Percentiles rank a stretch among this genome's conserved stretches.
phyloP scores from a whole-genome alignment of 2,113 vertebrate species.

The Poeciliopsis occidentalis region DNA sequence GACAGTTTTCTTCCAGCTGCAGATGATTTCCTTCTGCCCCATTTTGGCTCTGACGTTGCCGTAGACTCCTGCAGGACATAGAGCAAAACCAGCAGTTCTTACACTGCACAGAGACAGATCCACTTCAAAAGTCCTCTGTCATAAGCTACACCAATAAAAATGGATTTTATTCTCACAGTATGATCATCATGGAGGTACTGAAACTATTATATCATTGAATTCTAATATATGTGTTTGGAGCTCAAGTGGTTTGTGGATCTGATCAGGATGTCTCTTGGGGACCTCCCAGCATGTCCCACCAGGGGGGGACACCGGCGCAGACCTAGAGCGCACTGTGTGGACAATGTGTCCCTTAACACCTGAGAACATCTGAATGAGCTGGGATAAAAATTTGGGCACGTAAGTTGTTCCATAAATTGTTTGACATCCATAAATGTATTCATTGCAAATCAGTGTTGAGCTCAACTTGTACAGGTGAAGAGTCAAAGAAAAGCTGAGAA shows the following conservation, averaged over 20 bases:
- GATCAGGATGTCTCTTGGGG: neutral
- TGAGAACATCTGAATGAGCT: too few species aligned
- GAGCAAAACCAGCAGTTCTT: neutral
- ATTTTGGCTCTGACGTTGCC: conserved; percentile 84
- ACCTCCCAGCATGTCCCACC: too few species aligned
- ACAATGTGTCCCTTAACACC: too few species aligned
- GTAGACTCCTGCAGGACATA: conserved; percentile 66
- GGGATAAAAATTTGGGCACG: too few species aligned
- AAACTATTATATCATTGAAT: neutral
- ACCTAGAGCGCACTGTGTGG: too few species aligned
- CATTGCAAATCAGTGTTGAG: too few species aligned
- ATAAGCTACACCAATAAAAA: neutral
- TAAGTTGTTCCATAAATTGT: too few species aligned
- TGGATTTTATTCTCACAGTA: neutral
- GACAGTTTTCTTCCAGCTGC: conserved; percentile 91
- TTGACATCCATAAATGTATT: too few species aligned
- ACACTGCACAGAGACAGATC: neutral
- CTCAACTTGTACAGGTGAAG: too few species aligned
- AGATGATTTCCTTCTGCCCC: conserved; percentile 86
- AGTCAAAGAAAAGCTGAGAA: neutral
- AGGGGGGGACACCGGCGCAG: too few species aligned
- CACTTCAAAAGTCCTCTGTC: neutral
- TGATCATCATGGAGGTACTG: neutral
- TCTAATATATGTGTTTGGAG: neutral
- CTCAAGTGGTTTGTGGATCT: neutral